These are phyloP conservation scores for Apogon hyalosoma DNA, from an alignment of 2,797 vertebrate genomes.

Conservation along the genomic window DNA sequence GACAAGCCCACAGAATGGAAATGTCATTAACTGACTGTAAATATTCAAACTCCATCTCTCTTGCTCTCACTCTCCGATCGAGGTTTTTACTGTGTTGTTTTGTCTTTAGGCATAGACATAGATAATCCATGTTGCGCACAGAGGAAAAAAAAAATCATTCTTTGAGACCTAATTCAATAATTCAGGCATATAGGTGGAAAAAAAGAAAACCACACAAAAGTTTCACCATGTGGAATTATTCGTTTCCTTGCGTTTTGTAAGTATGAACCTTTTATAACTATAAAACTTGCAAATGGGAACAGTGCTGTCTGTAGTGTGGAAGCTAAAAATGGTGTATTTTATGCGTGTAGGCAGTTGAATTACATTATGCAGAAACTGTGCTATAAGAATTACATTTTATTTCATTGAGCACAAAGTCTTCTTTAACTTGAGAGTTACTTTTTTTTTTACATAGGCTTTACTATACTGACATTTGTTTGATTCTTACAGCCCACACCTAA, in stretches of 20 bases:
- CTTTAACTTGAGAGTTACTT: conserved; percentile 34
- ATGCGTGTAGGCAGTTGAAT: conserved; percentile 24
- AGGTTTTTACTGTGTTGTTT: conserved; percentile 76
- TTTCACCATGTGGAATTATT: conserved; percentile 67
- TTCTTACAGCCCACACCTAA: too few species aligned
- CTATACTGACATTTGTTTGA: too few species aligned
- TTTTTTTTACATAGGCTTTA: too few species aligned
- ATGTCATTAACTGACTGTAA: conserved; percentile 85
- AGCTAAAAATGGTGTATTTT: conserved; percentile 38
- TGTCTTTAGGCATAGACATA: conserved; percentile 81
- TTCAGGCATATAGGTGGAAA: conserved; percentile 69
- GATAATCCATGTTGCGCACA: conserved; percentile 65
- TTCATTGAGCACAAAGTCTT: conserved; percentile 13
- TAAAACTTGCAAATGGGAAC: conserved; percentile 57
- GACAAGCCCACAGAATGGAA: conserved; percentile 84
- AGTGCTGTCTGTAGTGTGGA: conserved; percentile 41
- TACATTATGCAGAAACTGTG: conserved; percentile 44
- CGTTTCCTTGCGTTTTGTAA: conserved; percentile 64
- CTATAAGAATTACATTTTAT: conserved; percentile 42
- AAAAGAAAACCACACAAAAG: conserved; percentile 47
- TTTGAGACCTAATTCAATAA: conserved; percentile 76
- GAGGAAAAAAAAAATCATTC: conserved; percentile 50
- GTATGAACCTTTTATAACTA: conserved; percentile 57
- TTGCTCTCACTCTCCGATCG: conserved; percentile 66
- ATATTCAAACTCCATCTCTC: conserved; percentile 81